Evolutionary conservation across 1,140 invertebrate species (phyloP).

Genomic region (Diplogasteroides magnus): DNA sequence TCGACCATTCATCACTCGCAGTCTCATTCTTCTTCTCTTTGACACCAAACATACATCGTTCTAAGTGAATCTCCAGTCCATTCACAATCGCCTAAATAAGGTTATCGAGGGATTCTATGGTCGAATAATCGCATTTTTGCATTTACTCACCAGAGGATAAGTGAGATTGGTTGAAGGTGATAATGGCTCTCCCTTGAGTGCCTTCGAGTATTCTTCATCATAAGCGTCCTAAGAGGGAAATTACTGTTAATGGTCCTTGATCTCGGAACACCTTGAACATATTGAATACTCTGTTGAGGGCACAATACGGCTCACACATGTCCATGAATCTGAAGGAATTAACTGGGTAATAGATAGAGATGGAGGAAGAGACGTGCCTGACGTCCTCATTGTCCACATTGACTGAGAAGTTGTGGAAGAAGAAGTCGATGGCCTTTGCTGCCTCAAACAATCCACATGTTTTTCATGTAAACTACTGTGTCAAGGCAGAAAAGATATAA

Average conservation of each 20-base stretch:
- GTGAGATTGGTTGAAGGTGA: conserved; percentile 22
- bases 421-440: conserved; percentile 22
- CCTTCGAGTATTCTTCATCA: conserved; percentile 20
- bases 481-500: too few species aligned
- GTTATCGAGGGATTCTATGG: not conserved
- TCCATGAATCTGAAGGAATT: conserved; percentile 34
- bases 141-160: conserved; percentile 31
- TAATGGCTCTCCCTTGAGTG: not conserved
- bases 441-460: too few species aligned
- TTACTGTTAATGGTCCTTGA: not conserved
- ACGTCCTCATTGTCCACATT: conserved; percentile 16
- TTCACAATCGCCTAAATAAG: conserved; percentile 20
- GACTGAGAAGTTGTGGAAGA: conserved; percentile 38
- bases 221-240: conserved; percentile 22
- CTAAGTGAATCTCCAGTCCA: conserved; percentile 24
- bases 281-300: conserved; percentile 40
- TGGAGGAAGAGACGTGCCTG: not conserved
- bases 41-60: conserved; percentile 39
- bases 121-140: not conserved
- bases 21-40: conserved; percentile 14
- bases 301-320: conserved; percentile 45
- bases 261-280: conserved; percentile 36
- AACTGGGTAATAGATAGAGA: conserved; percentile 4
- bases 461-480: too few species aligned
- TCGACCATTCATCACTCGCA: conserved; percentile 6